phyloP scores from a whole-genome alignment of 2,113 vertebrate species.

The Accipiter virgatus region DNA sequence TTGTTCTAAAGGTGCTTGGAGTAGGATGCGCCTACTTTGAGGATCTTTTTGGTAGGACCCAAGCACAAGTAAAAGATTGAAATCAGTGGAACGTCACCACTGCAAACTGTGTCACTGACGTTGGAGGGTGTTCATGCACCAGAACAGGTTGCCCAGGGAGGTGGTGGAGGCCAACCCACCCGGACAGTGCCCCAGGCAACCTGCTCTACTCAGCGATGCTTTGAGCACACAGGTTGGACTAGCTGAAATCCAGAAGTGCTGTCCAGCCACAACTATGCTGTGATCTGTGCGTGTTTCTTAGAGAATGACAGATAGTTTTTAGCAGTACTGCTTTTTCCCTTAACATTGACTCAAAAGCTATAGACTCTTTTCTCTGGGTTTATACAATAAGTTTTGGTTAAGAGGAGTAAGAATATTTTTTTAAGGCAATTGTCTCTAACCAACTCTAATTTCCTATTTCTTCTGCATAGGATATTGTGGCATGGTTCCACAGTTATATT shows the following conservation, averaged over 20 bases:
- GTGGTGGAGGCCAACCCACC: not conserved
- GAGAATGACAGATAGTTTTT: not conserved
- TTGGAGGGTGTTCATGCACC: accelerated
- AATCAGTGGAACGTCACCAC: not conserved
- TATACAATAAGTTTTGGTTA: not conserved
- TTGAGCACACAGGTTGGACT: too few species aligned
- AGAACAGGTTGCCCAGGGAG: not conserved
- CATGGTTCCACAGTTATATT: not conserved
- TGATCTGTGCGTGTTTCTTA: not conserved
- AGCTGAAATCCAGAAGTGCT: not conserved
- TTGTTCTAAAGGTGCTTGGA: not conserved
- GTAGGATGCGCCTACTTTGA: not conserved
- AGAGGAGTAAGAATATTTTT: not conserved
- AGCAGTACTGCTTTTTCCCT: not conserved
- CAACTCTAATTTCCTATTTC: not conserved
- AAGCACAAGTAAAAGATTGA: not conserved
- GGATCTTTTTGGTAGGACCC: not conserved
- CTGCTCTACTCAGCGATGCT: accelerated
- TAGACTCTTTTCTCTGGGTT: not conserved
- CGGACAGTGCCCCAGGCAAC: not conserved
- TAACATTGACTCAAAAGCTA: not conserved
- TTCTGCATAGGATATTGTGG: not conserved
- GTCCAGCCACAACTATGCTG: not conserved
- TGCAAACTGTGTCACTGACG: accelerated
- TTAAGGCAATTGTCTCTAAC: not conserved